Percentiles rank a stretch among this genome's conserved stretches.
These are phyloP conservation scores for Heptranchias perlo DNA, from an alignment of 2,113 vertebrate genomes.

Conservation along the genomic window DNA sequence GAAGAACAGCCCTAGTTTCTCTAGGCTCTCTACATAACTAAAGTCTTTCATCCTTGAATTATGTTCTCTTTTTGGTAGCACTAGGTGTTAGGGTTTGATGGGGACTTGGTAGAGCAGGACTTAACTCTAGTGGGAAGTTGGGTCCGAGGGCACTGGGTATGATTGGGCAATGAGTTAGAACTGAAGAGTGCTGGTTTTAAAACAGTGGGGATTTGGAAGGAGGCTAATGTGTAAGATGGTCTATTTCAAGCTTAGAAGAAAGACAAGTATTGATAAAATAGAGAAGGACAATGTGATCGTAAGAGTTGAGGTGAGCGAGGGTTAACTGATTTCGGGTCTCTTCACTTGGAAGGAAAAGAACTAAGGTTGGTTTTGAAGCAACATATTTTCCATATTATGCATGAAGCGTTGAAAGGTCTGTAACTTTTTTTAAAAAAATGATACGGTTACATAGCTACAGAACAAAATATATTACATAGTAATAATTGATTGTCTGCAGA, in stretches of 20 bases:
- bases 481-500: neutral
- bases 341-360: neutral
- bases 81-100: neutral
- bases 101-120: neutral
- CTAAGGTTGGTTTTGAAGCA: neutral
- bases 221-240: neutral
- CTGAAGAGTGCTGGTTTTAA: neutral
- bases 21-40: too few relatives aligned
- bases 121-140: neutral
- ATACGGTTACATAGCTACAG: neutral
- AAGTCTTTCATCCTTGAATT: too few relatives aligned
- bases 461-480: neutral
- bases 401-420: neutral
- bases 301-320: neutral
- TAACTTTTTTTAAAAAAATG: neutral
- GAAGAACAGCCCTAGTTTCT: too few relatives aligned
- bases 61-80: neutral
- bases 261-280: neutral
- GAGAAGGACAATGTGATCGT: neutral
- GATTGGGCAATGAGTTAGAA: neutral
- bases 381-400: neutral
- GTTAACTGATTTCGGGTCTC: neutral
- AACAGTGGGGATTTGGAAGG: neutral
- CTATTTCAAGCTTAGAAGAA: neutral
- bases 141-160: neutral